Percentiles rank a stretch among this genome's conserved stretches.
These are phyloP conservation scores for Platycercus adscitus DNA, from an alignment of 2,113 vertebrate genomes.

Conservation along the genomic window DNA sequence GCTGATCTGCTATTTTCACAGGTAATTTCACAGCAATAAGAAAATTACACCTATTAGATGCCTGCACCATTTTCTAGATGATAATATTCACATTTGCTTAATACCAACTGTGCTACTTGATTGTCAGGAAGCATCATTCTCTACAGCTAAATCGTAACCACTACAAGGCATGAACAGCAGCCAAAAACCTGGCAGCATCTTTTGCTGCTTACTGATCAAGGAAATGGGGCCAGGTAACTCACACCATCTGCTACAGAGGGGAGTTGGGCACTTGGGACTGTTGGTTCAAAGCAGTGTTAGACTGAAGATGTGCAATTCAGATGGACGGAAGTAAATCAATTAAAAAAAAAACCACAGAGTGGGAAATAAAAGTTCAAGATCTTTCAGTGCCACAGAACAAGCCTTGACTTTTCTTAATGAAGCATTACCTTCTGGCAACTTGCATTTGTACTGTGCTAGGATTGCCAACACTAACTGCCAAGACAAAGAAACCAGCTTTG, in stretches of 20 bases:
- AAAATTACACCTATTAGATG: conserved; percentile 18
- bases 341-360: not conserved
- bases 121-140: conserved; percentile 17
- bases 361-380: not conserved
- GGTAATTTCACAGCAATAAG: conserved; percentile 44
- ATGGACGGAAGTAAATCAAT: not conserved
- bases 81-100: conserved; percentile 36
- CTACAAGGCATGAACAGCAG: not conserved
- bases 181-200: conserved; percentile 19
- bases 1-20: conserved; percentile 12
- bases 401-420: not conserved
- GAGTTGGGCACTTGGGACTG: not conserved
- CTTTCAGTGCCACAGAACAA: not conserved
- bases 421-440: not conserved
- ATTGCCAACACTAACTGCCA: not conserved
- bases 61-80: not conserved
- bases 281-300: not conserved
- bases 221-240: not conserved
- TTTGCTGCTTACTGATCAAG: not conserved
- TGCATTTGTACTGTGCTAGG: not conserved
- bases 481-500: not conserved
- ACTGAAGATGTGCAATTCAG: not conserved
- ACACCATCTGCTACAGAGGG: conserved; percentile 27
- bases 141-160: not conserved
- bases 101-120: conserved; percentile 12